A percentile compares a stretch with the other conserved stretches of the same genome.
These are phyloP conservation scores for Zaprionus camerounensis DNA, from an alignment of 1,140 invertebrate genomes.

Conservation along the genomic window DNA sequence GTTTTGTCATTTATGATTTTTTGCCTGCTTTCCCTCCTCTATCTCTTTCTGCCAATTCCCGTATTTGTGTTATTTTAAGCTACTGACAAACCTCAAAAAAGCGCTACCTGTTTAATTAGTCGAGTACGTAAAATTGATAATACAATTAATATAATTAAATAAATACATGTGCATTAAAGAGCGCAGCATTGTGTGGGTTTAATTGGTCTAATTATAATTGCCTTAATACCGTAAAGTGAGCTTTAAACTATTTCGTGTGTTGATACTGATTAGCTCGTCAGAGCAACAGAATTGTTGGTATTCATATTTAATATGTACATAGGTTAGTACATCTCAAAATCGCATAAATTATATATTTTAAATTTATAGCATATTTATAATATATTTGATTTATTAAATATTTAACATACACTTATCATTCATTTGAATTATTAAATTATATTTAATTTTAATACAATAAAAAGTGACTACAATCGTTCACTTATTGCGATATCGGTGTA, in stretches of 20 bases:
- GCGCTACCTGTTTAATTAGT: not conserved
- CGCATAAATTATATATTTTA: too few species aligned
- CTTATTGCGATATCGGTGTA: not conserved
- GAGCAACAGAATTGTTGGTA: too few species aligned
- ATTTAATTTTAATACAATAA: too few species aligned
- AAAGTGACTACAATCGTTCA: too few species aligned
- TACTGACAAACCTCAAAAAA: not conserved
- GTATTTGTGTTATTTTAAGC: not conserved
- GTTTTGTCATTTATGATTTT: conserved; percentile 44
- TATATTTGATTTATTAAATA: not conserved
- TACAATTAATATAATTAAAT: not conserved
- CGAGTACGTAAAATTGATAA: not conserved
- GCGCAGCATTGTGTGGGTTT: not conserved
- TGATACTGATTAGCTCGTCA: not conserved
- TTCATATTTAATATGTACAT: too few species aligned
- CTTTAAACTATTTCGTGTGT: not conserved
- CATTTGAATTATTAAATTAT: too few species aligned
- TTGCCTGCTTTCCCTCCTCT: not conserved
- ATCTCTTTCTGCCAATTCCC: not conserved
- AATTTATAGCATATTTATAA: not conserved
- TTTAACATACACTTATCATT: too few species aligned
- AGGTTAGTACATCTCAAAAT: too few species aligned
- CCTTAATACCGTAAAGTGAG: not conserved
- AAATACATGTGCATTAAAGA: not conserved
- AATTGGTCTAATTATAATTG: conserved; percentile 1